Base-by-base conservation (phyloP, 2,888 invertebrate species). In the Ptychoptera contaminata region DNA sequence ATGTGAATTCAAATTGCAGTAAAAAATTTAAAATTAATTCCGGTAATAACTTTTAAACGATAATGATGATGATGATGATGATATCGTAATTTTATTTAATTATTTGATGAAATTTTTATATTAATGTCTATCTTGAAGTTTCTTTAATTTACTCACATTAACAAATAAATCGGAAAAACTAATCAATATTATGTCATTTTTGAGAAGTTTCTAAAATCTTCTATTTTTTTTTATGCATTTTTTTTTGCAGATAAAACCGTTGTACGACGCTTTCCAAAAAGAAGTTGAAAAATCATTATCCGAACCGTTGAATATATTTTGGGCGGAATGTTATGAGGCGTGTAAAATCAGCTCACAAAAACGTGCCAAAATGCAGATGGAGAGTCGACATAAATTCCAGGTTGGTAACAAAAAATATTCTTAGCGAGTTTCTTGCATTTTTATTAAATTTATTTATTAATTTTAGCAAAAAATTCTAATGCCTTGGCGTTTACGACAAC, bases 291-390 rank as follows among this genome's bases (percentile, higher is more conserved):
- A 67, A 38, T 66, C 65, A 46, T 56, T 72, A 34, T 69, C 68
- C 54, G 71, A 71, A 54, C 65, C 68, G 7, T 70, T 74, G 54
- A 70, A 72, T 55, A 67, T 67, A 8, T 74, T 70, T 58, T 75
- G 76, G 73, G 70, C 71, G 12, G 71, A 73, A 49, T 74, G 75
- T 54, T 73, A 74, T 51, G 75, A 77, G 53, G 67, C 68, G 1
- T 71, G 73, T 54, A 75, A 74, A 62, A 58, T 67, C 7, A 68
- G 70, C 14, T 66, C 71, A 16, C 74, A 74, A 53, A 70, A 65
- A 46, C 62, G 73, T 9, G 70, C 69, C 50, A 61, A 69, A 42
- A 68, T 71, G 47, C 69, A 72, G 49, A 69, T 69, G 8, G 71
- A 74, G 48, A 72, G 73, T 54, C 69, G 73, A 50, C 64, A 71